A percentile compares a stretch with the other conserved stretches of the same genome.
phyloP scores from a whole-genome alignment of 2,888 invertebrate genomes.

The Noctua pronuba region DNA sequence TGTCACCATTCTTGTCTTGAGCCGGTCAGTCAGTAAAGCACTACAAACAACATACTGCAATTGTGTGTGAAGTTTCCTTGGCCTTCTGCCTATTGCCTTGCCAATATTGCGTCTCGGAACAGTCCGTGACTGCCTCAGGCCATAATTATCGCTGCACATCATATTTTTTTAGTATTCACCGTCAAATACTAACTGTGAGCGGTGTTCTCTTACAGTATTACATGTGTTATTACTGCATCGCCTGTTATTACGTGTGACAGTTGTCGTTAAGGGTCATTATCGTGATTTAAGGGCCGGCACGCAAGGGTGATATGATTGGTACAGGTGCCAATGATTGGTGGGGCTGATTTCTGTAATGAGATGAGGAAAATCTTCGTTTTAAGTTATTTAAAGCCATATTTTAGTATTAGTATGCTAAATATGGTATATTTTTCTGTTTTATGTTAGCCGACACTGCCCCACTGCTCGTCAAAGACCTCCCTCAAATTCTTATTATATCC shows the following conservation, averaged over 20 bases:
- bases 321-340: constrained; percentile 11
- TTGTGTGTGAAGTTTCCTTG: not conserved
- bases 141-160: constrained; percentile 60
- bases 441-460: not conserved
- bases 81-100: constrained; percentile 14
- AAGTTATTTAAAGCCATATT: not conserved
- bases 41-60: not conserved
- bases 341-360: constrained; percentile 7
- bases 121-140: constrained; percentile 56
- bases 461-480: not conserved
- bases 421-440: not conserved
- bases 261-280: constrained; percentile 49
- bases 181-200: constrained; percentile 59
- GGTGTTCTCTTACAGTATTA: constrained; percentile 46
- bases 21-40: not conserved
- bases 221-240: constrained; percentile 55
- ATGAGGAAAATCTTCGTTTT: constrained; percentile 2
- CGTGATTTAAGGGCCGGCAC: constrained; percentile 37
- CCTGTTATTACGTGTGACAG: constrained; percentile 50
- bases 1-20: not conserved
- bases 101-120: not conserved
- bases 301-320: constrained; percentile 26
- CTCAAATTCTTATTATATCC: not conserved
- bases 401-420: not conserved
- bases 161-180: constrained; percentile 59